These are phyloP conservation scores for Anser cygnoides DNA, from an alignment of 2,113 vertebrate genomes.

Conservation along the genomic window DNA sequence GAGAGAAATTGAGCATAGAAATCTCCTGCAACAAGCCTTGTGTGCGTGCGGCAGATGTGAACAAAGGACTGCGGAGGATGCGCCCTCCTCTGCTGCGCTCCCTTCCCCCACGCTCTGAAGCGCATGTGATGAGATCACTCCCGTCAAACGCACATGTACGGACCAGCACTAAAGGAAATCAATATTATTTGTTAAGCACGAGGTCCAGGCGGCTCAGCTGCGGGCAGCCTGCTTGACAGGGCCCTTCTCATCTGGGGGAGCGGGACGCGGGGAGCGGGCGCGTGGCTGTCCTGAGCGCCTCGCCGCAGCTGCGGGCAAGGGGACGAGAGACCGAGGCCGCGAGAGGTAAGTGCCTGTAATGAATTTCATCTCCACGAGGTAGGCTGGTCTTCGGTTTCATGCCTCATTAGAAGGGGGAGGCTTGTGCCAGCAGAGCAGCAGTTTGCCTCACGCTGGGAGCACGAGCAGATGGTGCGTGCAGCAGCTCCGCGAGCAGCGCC, in stretches of 20 bases:
- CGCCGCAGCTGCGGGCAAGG: background rate
- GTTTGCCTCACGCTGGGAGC: background rate
- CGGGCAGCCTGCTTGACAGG: background rate
- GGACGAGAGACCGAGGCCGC: background rate
- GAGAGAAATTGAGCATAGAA: conserved; percentile 50
- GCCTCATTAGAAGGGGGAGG: conserved; percentile 35
- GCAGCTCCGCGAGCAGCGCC: background rate
- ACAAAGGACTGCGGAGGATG: conserved; percentile 65
- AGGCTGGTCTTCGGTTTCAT: conserved; percentile 31
- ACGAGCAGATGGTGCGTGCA: conserved; percentile 18
- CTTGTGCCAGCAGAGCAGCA: conserved; percentile 8
- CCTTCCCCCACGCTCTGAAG: conserved; percentile 20
- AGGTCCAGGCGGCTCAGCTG: conserved; percentile 2
- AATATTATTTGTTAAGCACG: conserved; percentile 34
- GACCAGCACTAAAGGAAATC: conserved; percentile 31
- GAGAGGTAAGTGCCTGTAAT: background rate
- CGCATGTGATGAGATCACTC: conserved; percentile 32
- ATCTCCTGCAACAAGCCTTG: conserved; percentile 54
- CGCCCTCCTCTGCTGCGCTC: conserved; percentile 8
- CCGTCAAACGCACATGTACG: background rate
- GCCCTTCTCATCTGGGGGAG: background rate
- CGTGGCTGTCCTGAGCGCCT: rapidly evolving
- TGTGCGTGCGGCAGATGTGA: conserved; percentile 61
- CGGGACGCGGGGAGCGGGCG: rapidly evolving
- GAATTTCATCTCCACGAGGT: background rate